These are phyloP conservation scores for Erithacus rubecula DNA, from an alignment of 2,797 vertebrate species.

Conservation along the genomic window DNA sequence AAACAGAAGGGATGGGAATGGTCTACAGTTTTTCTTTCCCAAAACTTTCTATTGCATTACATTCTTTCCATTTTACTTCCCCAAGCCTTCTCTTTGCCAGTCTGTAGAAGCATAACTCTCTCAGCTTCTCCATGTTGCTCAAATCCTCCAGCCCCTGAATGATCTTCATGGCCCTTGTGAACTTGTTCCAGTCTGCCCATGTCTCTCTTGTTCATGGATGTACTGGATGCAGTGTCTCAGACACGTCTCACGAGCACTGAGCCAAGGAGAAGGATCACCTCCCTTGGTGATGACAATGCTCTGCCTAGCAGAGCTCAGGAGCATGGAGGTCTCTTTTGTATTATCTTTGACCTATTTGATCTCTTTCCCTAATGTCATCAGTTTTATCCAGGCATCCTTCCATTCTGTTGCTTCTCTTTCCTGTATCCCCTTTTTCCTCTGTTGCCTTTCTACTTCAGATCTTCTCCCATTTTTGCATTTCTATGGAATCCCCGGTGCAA, in stretches of 20 bases:
- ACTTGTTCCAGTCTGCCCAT: neutral
- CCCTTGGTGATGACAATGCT: neutral
- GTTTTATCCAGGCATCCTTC: neutral
- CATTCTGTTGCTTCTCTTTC: neutral
- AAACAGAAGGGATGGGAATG: neutral
- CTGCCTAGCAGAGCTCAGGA: neutral
- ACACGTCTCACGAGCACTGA: neutral
- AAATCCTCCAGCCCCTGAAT: neutral
- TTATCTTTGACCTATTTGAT: neutral
- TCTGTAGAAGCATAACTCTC: neutral
- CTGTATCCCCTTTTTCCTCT: neutral
- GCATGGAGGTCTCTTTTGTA: neutral
- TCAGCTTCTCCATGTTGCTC: neutral
- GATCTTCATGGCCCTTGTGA: neutral
- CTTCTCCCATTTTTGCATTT: neutral
- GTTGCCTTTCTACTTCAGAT: neutral
- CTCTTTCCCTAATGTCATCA: neutral
- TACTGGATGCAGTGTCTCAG: neutral
- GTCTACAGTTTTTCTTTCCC: neutral
- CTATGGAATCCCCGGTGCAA: neutral
- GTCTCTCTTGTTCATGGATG: neutral
- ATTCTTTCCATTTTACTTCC: neutral
- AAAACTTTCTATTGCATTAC: neutral
- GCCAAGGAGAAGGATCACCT: neutral
- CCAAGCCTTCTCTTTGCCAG: neutral